Evolutionary conservation across 2,797 vertebrate species (phyloP).

Genomic region (Leontopithecus rosalia): DNA sequence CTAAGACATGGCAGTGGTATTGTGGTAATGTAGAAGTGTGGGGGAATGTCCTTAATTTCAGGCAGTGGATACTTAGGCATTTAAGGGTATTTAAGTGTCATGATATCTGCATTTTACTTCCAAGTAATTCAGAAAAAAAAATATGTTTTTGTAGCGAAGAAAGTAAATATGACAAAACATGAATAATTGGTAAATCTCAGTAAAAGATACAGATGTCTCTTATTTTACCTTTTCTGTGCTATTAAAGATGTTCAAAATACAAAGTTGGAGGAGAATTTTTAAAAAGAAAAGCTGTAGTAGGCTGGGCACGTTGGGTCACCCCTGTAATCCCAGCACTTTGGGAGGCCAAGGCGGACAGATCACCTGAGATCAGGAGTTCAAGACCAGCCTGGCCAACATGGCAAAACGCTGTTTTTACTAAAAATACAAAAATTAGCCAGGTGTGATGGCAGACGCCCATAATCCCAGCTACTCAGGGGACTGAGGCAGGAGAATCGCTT

Average conservation of each 20-base stretch:
- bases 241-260: background rate
- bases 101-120: background rate
- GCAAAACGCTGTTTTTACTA: too few relatives aligned
- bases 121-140: background rate
- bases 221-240: background rate
- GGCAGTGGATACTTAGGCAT: background rate
- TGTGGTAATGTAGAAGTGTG: background rate
- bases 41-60: background rate
- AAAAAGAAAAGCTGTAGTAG: background rate
- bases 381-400: too few relatives aligned
- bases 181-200: background rate
- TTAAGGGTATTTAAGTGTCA: conserved; percentile 19
- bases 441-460: fast-evolving
- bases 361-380: too few relatives aligned
- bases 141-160: background rate
- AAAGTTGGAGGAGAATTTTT: background rate
- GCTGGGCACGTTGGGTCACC: fast-evolving
- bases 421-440: too few relatives aligned
- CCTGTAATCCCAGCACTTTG: too few relatives aligned
- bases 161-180: background rate
- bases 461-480: too few relatives aligned
- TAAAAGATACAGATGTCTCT: background rate
- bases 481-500: too few relatives aligned
- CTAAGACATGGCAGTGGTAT: background rate
- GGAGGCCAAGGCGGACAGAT: too few relatives aligned